Evolutionary conservation across 2,113 vertebrate genomes (phyloP), one percentile per base, ranked within the genome.

Genomic region (Haplochromis burtoni): DNA sequence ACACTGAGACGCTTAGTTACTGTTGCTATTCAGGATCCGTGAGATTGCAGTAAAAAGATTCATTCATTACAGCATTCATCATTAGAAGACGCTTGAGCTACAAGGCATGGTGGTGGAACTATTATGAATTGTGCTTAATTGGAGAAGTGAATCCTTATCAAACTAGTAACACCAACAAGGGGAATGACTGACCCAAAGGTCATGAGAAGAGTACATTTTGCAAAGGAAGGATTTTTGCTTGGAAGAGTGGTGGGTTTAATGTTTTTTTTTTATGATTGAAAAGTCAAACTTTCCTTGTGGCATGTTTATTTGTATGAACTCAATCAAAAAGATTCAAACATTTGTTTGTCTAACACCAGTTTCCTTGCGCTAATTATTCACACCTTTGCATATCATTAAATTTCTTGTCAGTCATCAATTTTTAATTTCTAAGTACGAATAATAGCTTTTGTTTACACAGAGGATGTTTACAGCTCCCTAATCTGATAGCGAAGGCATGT

Each of bases 401-500:
- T 57, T 49, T 57, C 38, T 79, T 54, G 8, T 13, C 33, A 14
- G 78, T 33, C 53, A 14, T 35, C 4, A 55, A 8, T 55, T 80
- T 80, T 29, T 51, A 33, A 54, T 66, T 63, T 78, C 49, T 68
- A 12, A 59, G 63, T 0, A 14, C 1, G 4, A 68, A 40, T 40
- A 40, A 13, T 3, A 40, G 19, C 63, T 40, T 40, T 40, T 68
- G 63, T 40, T 21, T 21, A 40, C 63, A 40, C 7, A 40, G 35
- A 68, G 19, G 7, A 38, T 68, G 63, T 21, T 40, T 21, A 68
- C 24, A 53, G 10, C n/a, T 11, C n/a, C 54, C 10, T 45, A 71
- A 80, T 88, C 68, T 73, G 78, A 42, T 71, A 31, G 2, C 10
- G 6, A 59, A 61, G 61, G 78, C 68, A 86, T 71, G 33, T 79